Percentiles rank a stretch among this genome's conserved stretches.
These are phyloP conservation scores for Semotilus atromaculatus DNA, from an alignment of 2,797 vertebrate genomes.

Conservation along the genomic window DNA sequence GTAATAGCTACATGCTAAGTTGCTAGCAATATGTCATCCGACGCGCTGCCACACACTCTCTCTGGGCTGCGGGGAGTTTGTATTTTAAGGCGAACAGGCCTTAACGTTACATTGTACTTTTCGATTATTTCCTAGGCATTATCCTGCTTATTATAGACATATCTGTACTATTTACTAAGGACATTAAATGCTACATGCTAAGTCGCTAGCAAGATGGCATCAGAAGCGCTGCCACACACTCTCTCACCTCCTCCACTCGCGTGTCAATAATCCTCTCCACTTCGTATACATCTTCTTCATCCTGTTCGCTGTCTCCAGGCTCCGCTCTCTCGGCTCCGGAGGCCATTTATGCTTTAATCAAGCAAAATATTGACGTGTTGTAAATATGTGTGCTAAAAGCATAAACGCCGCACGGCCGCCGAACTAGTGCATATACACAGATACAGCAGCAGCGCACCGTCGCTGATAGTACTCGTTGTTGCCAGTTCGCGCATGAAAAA, in stretches of 20 bases:
- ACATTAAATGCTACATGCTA: slow-evolving; percentile 28
- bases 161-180: not conserved
- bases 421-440: not conserved
- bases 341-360: slow-evolving; percentile 61
- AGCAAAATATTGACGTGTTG: not conserved
- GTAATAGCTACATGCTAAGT: slow-evolving; percentile 27
- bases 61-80: not conserved
- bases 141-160: not conserved
- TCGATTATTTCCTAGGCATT: not conserved
- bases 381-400: not conserved
- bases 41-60: slow-evolving; percentile 29
- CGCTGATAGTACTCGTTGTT: not conserved
- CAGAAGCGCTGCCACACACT: slow-evolving; percentile 47
- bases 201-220: slow-evolving; percentile 61
- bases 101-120: not conserved
- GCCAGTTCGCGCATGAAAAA: not conserved
- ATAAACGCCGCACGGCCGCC: slow-evolving; percentile 7
- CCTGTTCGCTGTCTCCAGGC: slow-evolving; percentile 83
- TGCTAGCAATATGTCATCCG: slow-evolving; percentile 63
- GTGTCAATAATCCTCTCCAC: slow-evolving; percentile 96
- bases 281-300: slow-evolving; percentile 90
- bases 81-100: not conserved
- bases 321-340: slow-evolving; percentile 69
- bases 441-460: not conserved
- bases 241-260: slow-evolving; percentile 87